Evolutionary conservation across 2,888 invertebrate genomes (phyloP).

Genomic region (Orthosia incerta): DNA sequence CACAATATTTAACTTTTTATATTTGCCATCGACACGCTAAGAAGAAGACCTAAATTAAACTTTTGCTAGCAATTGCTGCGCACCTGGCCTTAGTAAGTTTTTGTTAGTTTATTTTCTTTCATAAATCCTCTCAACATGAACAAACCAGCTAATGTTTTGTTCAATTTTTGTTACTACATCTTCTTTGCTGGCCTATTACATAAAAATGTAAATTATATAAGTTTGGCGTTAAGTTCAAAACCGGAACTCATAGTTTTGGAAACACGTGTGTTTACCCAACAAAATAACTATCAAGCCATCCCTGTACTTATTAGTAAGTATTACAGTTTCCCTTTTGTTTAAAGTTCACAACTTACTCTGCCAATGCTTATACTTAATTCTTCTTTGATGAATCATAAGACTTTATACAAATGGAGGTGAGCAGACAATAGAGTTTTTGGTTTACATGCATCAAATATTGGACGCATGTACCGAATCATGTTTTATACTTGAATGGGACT

Average conservation of each 20-base stretch:
- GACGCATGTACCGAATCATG: constrained; percentile 4
- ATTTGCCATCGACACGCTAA: too few species aligned
- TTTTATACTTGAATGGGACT: constrained; percentile 6
- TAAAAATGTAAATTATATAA: background rate
- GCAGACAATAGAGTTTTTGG: constrained; percentile 14
- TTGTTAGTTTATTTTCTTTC: too few species aligned
- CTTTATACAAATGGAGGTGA: constrained; percentile 10
- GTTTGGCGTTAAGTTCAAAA: background rate
- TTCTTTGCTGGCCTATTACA: too few species aligned
- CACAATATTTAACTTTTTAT: too few species aligned
- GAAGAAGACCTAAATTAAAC: too few species aligned
- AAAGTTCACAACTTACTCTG: constrained; percentile 7
- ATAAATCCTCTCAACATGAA: too few species aligned
- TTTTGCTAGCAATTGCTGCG: too few species aligned
- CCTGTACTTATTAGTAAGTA: background rate
- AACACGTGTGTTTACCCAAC: background rate
- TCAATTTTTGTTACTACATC: too few species aligned
- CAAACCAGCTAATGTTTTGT: too few species aligned
- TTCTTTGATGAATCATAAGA: constrained; percentile 22
- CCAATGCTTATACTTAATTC: background rate
- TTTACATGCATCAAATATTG: constrained; percentile 32
- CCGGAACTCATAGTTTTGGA: background rate
- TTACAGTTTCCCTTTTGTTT: background rate
- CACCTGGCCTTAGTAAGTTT: too few species aligned
- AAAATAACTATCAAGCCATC: constrained; percentile 6